phyloP scores from a whole-genome alignment of 1,140 invertebrate species.

The Drosophila tani region DNA sequence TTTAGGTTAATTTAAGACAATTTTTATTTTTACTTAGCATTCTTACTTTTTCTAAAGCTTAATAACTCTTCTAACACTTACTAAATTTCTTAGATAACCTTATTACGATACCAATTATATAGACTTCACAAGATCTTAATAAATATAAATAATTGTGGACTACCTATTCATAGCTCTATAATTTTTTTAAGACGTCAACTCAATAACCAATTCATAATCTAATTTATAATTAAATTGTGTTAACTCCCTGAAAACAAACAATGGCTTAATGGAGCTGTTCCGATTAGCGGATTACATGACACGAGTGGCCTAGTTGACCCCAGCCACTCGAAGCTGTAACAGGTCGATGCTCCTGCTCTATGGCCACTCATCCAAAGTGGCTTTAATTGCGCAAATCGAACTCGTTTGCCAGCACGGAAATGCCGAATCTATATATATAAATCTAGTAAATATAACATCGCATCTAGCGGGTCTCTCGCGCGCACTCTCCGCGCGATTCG shows the following conservation, averaged over 20 bases:
- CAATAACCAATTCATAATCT: not conserved
- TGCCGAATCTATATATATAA: constrained; percentile 28
- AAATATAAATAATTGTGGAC: not conserved
- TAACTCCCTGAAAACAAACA: not conserved
- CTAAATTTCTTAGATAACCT: not conserved
- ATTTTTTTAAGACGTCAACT: not conserved
- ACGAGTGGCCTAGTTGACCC: not conserved
- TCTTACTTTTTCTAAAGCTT: not conserved
- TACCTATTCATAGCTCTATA: no score
- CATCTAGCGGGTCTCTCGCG: constrained; percentile 32
- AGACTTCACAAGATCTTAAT: not conserved
- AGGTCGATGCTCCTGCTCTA: constrained; percentile 40
- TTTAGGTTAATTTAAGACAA: no score
- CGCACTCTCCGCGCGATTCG: constrained; percentile 16
- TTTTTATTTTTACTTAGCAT: no score
- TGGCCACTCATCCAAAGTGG: constrained; percentile 29
- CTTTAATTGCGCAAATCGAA: constrained; percentile 68
- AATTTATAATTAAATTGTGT: not conserved
- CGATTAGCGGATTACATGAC: constrained; percentile 33
- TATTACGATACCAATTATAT: not conserved
- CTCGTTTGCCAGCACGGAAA: constrained; percentile 70
- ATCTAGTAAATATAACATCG: constrained; percentile 16
- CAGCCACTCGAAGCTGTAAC: constrained; percentile 22
- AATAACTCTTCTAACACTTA: not conserved
- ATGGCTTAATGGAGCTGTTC: constrained; percentile 8